A percentile compares a stretch with the other conserved stretches of the same genome.
phyloP scores from a whole-genome alignment of 2,113 vertebrate genomes.

The Labeo catla region DNA sequence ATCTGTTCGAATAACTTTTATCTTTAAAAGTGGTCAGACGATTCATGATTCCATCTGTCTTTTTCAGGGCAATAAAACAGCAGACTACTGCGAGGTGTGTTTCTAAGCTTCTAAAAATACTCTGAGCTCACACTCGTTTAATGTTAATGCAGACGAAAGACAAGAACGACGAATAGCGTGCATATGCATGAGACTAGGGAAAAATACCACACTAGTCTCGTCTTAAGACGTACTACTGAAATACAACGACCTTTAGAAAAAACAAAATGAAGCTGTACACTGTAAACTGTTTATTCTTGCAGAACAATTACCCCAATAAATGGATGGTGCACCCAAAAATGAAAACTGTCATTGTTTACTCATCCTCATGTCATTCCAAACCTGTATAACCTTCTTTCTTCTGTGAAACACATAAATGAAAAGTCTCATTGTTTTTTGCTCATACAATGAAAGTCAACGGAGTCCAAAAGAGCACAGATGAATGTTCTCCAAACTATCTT shows the following conservation, averaged over 20 bases:
- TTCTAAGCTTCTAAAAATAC: constrained; percentile 55
- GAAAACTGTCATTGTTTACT: not conserved
- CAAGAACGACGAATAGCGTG: constrained; percentile 19
- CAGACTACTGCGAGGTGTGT: constrained; percentile 26
- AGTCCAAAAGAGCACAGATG: not conserved
- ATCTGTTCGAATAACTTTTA: constrained; percentile 60
- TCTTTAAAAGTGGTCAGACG: constrained; percentile 69
- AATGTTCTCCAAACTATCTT: not conserved
- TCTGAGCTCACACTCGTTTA: constrained; percentile 21
- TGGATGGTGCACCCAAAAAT: not conserved
- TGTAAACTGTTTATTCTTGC: not conserved
- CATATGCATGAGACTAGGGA: constrained; percentile 21
- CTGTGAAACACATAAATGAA: not conserved
- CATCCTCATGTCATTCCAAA: not conserved
- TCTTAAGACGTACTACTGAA: not conserved
- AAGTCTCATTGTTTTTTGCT: not conserved
- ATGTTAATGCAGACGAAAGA: constrained; percentile 22
- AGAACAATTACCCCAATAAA: not conserved
- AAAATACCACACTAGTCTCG: not conserved
- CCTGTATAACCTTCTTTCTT: not conserved
- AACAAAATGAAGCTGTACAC: constrained; percentile 7
- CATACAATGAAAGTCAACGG: not conserved
- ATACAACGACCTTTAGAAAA: not conserved
- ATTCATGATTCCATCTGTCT: constrained; percentile 55
- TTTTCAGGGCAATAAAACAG: constrained; percentile 48